Evolutionary conservation across 1,140 invertebrate genomes (phyloP).

Genomic region (Lineus longissimus): DNA sequence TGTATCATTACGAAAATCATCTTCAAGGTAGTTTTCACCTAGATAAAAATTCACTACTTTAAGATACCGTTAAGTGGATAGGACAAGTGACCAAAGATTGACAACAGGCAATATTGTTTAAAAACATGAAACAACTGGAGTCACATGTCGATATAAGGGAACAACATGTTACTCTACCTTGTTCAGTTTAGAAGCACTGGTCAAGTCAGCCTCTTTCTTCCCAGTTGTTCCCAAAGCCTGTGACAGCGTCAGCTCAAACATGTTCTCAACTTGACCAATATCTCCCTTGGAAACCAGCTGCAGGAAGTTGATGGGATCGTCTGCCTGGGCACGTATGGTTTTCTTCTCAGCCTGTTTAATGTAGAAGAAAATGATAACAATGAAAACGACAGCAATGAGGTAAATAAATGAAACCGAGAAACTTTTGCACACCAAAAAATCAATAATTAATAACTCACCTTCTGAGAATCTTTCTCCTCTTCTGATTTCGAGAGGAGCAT

Average conservation of each 20-base stretch:
- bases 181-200: constrained; percentile 62
- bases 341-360: constrained; percentile 60
- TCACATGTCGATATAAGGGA: too few relatives aligned
- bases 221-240: constrained; percentile 76
- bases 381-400: neutral
- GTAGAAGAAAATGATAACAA: constrained; percentile 10
- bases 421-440: too few relatives aligned
- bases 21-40: too few relatives aligned
- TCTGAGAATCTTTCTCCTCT: constrained; percentile 63
- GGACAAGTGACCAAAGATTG: too few relatives aligned
- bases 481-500: constrained; percentile 83
- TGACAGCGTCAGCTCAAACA: constrained; percentile 91
- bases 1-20: too few relatives aligned
- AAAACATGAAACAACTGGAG: too few relatives aligned
- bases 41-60: too few relatives aligned
- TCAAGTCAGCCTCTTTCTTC: constrained; percentile 61
- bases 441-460: too few relatives aligned
- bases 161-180: too few relatives aligned
- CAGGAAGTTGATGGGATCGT: constrained; percentile 81
- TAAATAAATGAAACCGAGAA: neutral
- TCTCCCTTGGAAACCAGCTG: constrained; percentile 75
- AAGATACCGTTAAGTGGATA: too few relatives aligned
- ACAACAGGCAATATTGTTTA: too few relatives aligned
- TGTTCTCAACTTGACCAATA: constrained; percentile 60
- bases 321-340: constrained; percentile 71